Evolutionary conservation across 2,797 vertebrate species (phyloP).

Genomic region (Gambelia wislizenii): DNA sequence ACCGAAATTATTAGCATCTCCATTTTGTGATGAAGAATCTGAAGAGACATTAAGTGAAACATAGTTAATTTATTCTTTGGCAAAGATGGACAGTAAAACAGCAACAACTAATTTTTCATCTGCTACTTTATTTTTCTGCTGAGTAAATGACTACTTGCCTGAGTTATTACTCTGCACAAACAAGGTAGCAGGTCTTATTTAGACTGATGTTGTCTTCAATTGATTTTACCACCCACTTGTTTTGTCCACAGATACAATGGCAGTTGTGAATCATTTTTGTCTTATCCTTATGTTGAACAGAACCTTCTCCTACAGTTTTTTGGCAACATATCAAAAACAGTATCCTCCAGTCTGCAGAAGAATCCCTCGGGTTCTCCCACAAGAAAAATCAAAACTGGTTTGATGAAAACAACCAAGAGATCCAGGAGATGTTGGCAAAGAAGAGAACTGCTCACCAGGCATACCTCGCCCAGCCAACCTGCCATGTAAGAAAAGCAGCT

Average conservation of each 20-base stretch:
- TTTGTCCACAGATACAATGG: neutral
- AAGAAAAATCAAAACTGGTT: too few relatives aligned
- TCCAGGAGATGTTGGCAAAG: too few relatives aligned
- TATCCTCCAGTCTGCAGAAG: too few relatives aligned
- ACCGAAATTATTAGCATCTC: constrained; percentile 7
- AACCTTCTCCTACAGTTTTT: too few relatives aligned
- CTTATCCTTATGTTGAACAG: neutral
- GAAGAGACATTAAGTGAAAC: neutral
- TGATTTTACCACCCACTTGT: neutral
- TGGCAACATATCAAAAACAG: too few relatives aligned
- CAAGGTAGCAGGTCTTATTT: neutral
- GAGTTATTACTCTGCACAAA: neutral
- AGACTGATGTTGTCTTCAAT: constrained; percentile 10
- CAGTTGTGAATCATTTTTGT: neutral
- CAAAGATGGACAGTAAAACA: neutral
- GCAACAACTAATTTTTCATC: neutral
- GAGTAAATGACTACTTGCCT: neutral
- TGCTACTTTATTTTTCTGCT: neutral
- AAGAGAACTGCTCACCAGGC: too few relatives aligned
- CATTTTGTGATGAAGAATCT: neutral
- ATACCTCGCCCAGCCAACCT: too few relatives aligned
- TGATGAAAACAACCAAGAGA: too few relatives aligned
- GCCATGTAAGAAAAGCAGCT: too few relatives aligned
- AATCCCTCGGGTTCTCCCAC: too few relatives aligned
- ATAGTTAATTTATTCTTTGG: constrained; percentile 22